Base-by-base conservation (phyloP, 2,113 vertebrate species). In the Triplophysa tibetana region DNA sequence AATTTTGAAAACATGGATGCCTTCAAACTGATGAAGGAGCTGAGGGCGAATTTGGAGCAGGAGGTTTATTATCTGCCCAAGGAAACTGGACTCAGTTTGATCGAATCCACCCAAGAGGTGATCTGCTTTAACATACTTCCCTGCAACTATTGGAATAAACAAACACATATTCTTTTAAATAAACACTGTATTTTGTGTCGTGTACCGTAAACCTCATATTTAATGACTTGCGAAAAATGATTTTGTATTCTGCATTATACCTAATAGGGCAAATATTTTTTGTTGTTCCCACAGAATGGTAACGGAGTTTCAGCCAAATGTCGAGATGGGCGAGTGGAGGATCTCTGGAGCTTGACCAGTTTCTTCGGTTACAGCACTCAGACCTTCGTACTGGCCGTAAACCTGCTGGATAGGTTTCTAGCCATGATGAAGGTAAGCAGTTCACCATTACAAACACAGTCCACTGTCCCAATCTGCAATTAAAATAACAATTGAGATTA, bases 361-460 rank as follows among this genome's bases (percentile, higher is more conserved):
- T 99, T 98, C 86, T 99, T 98, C 1, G 96, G 96, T 65, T 97
- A 96, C 91, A 93, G 94, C 85, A 98, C 96, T 2, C 95, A 97
- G 91, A 98, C 96, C 0, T 99, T 99, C 84, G 96, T 97, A 81
- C 88, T 96, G 90, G 95, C 98, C 69, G 96, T 97, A 48, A 99
- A 97, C 91, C 94, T 99, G 87, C 90, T 98, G 88, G 98, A 99
- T 88, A 94, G 98, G 90, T 99, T 99, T 87, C 85, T 99, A 89
- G 96, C 98, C 84, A 93, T 97, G 85, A 99, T 98, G 93, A 97
- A 95, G 96, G 98, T 98, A 93, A 19, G 77, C 70, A 3, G 10
- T 23, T 45, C 4, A 29, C 67, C 23, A 19, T 24, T 8, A 3
- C 6, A 10, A 10, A n/a, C n/a, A 21, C n/a, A 8, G 10, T 9